Base-by-base conservation (phyloP, 2,113 vertebrate species). In the Ctenodactylus gundi region DNA sequence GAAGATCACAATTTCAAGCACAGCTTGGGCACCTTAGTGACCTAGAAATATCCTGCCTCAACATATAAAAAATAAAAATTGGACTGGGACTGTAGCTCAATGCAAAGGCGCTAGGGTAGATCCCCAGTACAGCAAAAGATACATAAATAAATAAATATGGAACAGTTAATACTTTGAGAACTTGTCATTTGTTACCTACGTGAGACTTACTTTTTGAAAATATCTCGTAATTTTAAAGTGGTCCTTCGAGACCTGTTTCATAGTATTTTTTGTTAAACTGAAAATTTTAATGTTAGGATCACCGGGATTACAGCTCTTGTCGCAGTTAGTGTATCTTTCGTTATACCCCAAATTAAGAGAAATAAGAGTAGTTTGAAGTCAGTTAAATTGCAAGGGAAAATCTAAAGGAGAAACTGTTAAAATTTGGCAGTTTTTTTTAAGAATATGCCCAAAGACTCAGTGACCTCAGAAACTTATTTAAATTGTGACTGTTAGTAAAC, bases 231-330 rank as follows among this genome's bases (percentile, higher is more conserved):
- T 81, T 75, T 51, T 46, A 36, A 31, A 73, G 46, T 36, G 31
- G 36, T 18, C 31, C 1, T 13, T 15, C 7, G 25, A 75, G 49
- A 6, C 21, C 15, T 72, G 85, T 46, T 46, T 0, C 39, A 3
- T 41, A 21, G 21, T 44, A 18, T 11, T 34, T 53, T 57, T 67
- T 34, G 11, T 73, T 72, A 34, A 67, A 18, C 17, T 0, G 7
- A 75, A 90, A 90, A 49, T 34, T 81, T 51, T 88, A 75, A 8
- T 49, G 7, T 31, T 73, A 60, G 64, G 87, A 31, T 77, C 23
- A 17, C 41, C 41, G 34, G 13, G 9, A n/a, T 17, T 51, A 0
- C 23, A 51, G 4, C 20, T 77, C 46, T 84, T n/a, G n/a, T n/a
- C 14, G 36, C 11, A 51, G 51, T 57, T 36, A 34, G 0, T 44